Conservation (phyloP, 1,140 invertebrate species). For the Listronotus bonariensis region DNA sequence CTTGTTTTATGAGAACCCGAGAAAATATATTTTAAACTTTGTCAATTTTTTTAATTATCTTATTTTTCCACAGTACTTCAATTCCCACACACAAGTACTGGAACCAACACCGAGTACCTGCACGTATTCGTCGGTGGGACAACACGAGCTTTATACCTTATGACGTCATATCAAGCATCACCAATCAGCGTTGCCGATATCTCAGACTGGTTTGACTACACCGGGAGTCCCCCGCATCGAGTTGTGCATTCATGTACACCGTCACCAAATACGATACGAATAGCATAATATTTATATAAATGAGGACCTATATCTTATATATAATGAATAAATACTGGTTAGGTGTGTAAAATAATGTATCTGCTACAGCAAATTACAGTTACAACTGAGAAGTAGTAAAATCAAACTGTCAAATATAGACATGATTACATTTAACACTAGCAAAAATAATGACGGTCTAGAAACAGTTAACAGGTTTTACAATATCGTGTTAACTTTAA, state of each 20-base stretch:
- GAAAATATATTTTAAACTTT: not conserved
- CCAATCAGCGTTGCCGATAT: conserved; percentile 35
- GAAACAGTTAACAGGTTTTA: no score
- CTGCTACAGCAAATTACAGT: no score
- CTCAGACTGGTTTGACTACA: conserved; percentile 28
- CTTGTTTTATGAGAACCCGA: no score
- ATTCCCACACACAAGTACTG: conserved; percentile 46
- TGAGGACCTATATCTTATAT: no score
- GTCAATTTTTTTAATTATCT: not conserved
- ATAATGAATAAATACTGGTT: no score
- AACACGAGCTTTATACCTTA: conserved; percentile 54
- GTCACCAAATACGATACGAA: conserved; percentile 48
- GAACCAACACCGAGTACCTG: conserved; percentile 46
- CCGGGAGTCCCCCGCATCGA: conserved; percentile 43
- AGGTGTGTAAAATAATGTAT: no score
- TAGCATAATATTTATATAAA: conserved; percentile 33
- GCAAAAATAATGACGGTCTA: no score
- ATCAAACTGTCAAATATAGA: no score
- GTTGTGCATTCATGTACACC: conserved; percentile 50
- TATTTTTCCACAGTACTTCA: conserved; percentile 48
- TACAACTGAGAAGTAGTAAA: no score
- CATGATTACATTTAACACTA: no score
- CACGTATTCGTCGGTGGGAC: conserved; percentile 52
- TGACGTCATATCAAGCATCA: conserved; percentile 48
- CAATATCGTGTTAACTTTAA: no score